A percentile compares a stretch with the other conserved stretches of the same genome.
Evolutionary conservation across 2,113 vertebrate species (phyloP).

Genomic region (Illadopsis cleaveri): DNA sequence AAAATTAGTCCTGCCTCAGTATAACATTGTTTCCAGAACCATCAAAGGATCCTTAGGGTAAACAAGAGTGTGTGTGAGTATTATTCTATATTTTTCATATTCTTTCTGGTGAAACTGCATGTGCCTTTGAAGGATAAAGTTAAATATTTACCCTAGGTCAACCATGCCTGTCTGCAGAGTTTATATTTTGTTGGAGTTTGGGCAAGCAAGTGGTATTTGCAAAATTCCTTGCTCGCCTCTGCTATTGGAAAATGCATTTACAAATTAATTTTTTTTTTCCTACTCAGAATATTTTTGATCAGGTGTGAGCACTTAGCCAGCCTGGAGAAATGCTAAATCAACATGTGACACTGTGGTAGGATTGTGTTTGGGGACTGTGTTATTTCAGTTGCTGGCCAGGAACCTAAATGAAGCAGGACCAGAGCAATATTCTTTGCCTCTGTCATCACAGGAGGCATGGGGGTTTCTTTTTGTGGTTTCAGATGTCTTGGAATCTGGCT

Average conservation of each 20-base stretch:
- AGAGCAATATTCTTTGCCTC: background rate
- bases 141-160: constrained; percentile 62
- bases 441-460: background rate
- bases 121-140: constrained; percentile 19
- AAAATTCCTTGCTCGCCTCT: background rate
- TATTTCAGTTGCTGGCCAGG: background rate
- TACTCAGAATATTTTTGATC: background rate
- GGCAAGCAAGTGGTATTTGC: background rate
- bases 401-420: background rate
- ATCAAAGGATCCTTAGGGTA: background rate
- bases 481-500: background rate
- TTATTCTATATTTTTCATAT: constrained; percentile 17
- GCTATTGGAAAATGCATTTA: background rate
- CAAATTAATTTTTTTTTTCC: background rate
- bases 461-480: background rate
- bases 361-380: background rate
- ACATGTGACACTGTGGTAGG: background rate
- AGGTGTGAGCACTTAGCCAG: background rate
- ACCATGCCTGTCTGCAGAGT: background rate
- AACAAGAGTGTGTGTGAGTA: background rate
- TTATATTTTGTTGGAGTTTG: constrained; percentile 32
- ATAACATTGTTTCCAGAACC: background rate
- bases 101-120: constrained; percentile 1
- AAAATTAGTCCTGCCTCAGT: background rate
- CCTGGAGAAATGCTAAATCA: background rate